These are phyloP conservation scores for Mastigias papua DNA, from an alignment of 30 jellyfish, hydroid and myxozoan genomes.

Conservation along the genomic window DNA sequence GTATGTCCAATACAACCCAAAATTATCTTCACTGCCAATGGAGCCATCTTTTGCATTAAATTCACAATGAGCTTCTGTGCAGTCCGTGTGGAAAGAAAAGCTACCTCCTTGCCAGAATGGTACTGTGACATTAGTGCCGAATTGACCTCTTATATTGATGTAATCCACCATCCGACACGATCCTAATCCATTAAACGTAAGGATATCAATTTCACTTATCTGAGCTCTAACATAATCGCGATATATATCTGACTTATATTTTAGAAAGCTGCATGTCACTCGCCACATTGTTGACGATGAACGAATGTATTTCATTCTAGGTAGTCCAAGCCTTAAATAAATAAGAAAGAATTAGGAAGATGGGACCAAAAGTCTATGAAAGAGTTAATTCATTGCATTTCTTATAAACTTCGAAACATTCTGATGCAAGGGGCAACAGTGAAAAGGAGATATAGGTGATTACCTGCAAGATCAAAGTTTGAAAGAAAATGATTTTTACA, in stretches of 20 bases:
- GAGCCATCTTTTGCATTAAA: not conserved
- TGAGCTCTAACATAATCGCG: constrained; percentile 21
- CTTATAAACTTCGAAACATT: no score
- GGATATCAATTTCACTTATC: not conserved
- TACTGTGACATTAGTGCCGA: not conserved
- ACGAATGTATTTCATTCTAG: constrained; percentile 11
- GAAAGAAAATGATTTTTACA: no score
- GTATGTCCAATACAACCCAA: not conserved
- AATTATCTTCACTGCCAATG: not conserved
- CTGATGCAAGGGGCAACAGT: no score
- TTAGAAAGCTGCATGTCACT: constrained; percentile 32
- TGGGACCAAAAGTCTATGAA: no score
- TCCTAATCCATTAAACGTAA: constrained; percentile 8
- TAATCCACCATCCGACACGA: not conserved
- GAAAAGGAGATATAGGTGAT: no score
- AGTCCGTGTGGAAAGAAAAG: not conserved
- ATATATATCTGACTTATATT: not conserved
- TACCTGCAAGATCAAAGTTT: no score
- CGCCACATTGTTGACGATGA: constrained; percentile 24
- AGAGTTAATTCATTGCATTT: no score
- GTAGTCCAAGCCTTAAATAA: not conserved
- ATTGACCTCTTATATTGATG: constrained; percentile 1
- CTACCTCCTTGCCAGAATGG: not conserved
- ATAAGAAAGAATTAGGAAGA: not conserved
- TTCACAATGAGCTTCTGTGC: not conserved